Percentiles rank a stretch among this genome's conserved stretches.
Conservation (phyloP, 2,113 vertebrate species). For the Dipodomys merriami region DNA sequence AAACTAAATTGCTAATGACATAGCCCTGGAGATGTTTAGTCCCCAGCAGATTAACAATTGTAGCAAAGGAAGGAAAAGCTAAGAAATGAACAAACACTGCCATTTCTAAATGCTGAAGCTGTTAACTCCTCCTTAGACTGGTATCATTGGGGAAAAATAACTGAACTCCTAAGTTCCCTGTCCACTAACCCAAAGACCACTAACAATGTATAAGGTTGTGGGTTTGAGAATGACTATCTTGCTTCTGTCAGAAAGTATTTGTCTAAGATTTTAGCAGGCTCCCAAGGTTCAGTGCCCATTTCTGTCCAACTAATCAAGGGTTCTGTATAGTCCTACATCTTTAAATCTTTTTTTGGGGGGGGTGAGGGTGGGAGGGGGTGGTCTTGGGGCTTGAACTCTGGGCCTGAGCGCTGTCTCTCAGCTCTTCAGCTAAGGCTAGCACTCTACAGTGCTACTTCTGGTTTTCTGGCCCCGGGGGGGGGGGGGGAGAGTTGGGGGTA, state of each 20-base stretch:
- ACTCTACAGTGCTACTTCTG: too few relatives aligned
- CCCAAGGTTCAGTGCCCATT: background rate
- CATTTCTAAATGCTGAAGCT: background rate
- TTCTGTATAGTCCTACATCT: background rate
- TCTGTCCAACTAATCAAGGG: background rate
- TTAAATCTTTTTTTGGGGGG: background rate
- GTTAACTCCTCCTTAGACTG: background rate
- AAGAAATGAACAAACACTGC: background rate
- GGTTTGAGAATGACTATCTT: background rate
- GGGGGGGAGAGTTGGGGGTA: too few relatives aligned
- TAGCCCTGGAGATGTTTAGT: too few relatives aligned
- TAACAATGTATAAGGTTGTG: background rate
- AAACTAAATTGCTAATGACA: too few relatives aligned
- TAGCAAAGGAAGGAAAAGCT: background rate
- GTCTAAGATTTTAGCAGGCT: background rate
- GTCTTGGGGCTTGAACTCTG: too few relatives aligned
- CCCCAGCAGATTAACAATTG: background rate
- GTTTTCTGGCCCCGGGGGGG: too few relatives aligned
- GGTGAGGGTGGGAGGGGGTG: too few relatives aligned
- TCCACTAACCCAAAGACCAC: background rate
- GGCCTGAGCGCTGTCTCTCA: too few relatives aligned
- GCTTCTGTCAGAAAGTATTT: background rate
- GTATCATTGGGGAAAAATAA: background rate
- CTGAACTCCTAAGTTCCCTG: background rate
- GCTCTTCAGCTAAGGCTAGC: too few relatives aligned